Conservation (phyloP, 2,113 vertebrate species). For the Piprites chloris region DNA sequence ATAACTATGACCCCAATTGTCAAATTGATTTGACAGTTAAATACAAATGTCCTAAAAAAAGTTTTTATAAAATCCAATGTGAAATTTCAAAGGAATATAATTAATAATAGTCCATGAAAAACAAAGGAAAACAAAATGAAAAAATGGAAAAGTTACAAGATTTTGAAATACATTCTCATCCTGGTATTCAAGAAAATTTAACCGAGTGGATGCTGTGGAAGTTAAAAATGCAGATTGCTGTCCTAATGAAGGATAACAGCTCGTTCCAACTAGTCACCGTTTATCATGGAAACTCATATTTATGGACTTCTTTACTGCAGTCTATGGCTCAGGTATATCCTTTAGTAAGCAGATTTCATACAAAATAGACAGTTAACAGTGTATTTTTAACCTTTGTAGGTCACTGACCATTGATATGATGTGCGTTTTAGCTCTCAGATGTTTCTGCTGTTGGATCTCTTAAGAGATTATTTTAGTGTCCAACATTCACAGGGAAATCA, state of each 20-base stretch:
- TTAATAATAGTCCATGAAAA: not conserved
- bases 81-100: not conserved
- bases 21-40: not conserved
- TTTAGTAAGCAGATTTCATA: constrained; percentile 27
- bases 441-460: not conserved
- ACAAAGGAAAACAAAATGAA: not conserved
- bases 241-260: not conserved
- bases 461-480: not conserved
- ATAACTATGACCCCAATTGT: accelerated
- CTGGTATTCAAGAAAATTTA: not conserved
- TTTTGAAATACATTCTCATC: not conserved
- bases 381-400: not conserved
- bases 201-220: not conserved
- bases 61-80: not conserved
- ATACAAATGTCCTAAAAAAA: not conserved
- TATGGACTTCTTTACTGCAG: not conserved
- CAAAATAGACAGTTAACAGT: not conserved
- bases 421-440: not conserved
- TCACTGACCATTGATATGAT: not conserved
- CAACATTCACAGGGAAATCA: not conserved
- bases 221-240: not conserved
- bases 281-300: not conserved
- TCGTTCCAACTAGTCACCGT: not conserved
- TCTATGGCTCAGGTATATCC: not conserved
- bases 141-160: not conserved